These are phyloP conservation scores for Zaprionus inermis DNA, from an alignment of 1,140 invertebrate genomes.

Conservation along the genomic window DNA sequence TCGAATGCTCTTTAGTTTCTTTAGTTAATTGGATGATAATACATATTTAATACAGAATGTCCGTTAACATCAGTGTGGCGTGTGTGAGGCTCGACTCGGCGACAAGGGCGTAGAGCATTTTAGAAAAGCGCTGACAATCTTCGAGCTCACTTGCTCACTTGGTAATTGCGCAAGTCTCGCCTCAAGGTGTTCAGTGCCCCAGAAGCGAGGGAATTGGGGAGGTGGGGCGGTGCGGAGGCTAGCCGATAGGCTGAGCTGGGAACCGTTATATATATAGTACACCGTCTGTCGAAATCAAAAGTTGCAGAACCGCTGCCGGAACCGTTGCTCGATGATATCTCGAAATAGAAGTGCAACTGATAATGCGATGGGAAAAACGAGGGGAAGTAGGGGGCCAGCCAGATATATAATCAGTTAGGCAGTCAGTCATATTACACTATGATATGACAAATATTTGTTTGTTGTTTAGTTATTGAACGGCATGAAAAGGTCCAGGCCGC, in stretches of 20 bases:
- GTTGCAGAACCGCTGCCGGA: constrained; percentile 59
- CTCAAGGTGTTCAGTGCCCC: neutral
- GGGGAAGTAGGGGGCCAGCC: neutral
- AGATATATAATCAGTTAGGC: constrained; percentile 33
- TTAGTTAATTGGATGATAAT: constrained; percentile 23
- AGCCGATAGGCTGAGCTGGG: constrained; percentile 1
- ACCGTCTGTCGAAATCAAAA: constrained; percentile 67
- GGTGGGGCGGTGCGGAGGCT: too few relatives aligned
- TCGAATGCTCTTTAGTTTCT: constrained; percentile 22
- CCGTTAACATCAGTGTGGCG: neutral
- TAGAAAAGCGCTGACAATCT: constrained; percentile 22
- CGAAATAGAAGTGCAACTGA: constrained; percentile 40
- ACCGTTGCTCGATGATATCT: constrained; percentile 34
- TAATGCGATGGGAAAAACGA: neutral
- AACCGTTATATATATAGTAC: constrained; percentile 63
- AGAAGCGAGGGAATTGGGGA: neutral
- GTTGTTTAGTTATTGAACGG: constrained; percentile 75
- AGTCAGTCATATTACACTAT: constrained; percentile 61
- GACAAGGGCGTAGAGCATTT: constrained; percentile 12
- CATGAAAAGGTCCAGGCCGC: constrained; percentile 72
- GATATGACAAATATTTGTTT: constrained; percentile 73
- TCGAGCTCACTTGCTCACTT: neutral
- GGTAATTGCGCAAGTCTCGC: constrained; percentile 42
- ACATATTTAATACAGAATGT: neutral
- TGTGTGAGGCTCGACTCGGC: neutral